These are phyloP conservation scores for Bungarus multicinctus DNA, from an alignment of 2,113 vertebrate species.

Conservation along the genomic window DNA sequence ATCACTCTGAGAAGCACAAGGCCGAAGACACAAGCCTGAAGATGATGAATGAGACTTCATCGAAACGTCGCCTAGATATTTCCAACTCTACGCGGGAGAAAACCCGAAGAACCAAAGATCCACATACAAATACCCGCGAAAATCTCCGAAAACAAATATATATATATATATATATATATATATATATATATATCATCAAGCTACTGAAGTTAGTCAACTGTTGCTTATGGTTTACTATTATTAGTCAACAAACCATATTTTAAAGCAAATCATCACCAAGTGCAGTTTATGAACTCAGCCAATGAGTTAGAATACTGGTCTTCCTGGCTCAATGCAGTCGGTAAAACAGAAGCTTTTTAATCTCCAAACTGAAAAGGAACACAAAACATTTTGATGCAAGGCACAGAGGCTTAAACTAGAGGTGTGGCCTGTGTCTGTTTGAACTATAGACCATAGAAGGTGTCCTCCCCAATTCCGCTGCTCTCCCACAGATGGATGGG, in stretches of 20 bases:
- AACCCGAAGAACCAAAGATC: no score
- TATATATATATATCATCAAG: neutral
- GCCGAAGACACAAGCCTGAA: no score
- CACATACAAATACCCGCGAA: no score
- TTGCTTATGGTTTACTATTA: neutral
- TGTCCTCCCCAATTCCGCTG: conserved; percentile 34
- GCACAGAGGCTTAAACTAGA: neutral
- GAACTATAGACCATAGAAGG: conserved; percentile 44
- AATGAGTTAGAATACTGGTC: neutral
- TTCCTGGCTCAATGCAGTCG: neutral
- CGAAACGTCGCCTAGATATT: no score
- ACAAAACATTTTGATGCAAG: neutral
- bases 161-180: no score
- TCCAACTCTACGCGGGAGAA: no score
- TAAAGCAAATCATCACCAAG: neutral
- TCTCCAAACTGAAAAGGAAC: neutral
- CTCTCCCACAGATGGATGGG: conserved; percentile 30
- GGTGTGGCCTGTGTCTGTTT: neutral
- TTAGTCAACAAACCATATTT: neutral
- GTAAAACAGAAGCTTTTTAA: neutral
- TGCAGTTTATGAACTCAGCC: neutral
- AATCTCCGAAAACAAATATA: no score
- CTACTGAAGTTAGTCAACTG: neutral
- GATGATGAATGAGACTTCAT: no score
- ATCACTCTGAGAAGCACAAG: no score